Percentiles rank a stretch among this genome's conserved stretches.
Conservation (phyloP, 1,140 invertebrate genomes). For the Cydia amplana region DNA sequence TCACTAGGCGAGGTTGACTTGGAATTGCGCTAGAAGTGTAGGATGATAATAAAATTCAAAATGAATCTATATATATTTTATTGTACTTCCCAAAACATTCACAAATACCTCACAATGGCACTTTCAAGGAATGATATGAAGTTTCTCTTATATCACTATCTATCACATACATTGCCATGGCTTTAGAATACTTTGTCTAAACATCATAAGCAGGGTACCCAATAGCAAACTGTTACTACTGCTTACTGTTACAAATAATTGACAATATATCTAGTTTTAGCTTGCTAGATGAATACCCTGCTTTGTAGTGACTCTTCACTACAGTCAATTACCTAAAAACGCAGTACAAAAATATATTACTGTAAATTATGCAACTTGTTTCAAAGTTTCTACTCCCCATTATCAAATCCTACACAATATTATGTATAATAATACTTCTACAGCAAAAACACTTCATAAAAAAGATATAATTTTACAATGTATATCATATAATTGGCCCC, state of each 20-base stretch:
- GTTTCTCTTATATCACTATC: slow-evolving; percentile 25
- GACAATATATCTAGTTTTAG: background rate
- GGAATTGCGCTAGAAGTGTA: background rate
- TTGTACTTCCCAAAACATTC: slow-evolving; percentile 31
- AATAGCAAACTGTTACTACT: background rate
- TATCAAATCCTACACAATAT: background rate
- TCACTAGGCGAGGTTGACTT: no score
- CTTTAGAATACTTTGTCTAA: slow-evolving; percentile 20
- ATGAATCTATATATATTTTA: slow-evolving; percentile 20
- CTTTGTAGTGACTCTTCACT: background rate
- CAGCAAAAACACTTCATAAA: background rate
- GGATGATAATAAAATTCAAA: background rate
- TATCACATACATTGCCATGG: slow-evolving; percentile 30
- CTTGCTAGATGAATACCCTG: background rate
- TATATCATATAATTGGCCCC: slow-evolving; percentile 26
- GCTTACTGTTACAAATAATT: background rate
- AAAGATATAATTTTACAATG: background rate
- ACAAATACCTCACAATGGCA: slow-evolving; percentile 36
- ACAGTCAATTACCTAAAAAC: background rate
- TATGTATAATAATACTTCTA: slow-evolving; percentile 11
- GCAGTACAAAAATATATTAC: slow-evolving; percentile 28
- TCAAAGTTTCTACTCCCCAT: background rate
- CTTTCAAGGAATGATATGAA: slow-evolving; percentile 36
- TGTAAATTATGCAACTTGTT: slow-evolving; percentile 24
- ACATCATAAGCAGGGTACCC: background rate